Evolutionary conservation across 2,888 invertebrate genomes (phyloP).

Genomic region (Tipula vernalis): DNA sequence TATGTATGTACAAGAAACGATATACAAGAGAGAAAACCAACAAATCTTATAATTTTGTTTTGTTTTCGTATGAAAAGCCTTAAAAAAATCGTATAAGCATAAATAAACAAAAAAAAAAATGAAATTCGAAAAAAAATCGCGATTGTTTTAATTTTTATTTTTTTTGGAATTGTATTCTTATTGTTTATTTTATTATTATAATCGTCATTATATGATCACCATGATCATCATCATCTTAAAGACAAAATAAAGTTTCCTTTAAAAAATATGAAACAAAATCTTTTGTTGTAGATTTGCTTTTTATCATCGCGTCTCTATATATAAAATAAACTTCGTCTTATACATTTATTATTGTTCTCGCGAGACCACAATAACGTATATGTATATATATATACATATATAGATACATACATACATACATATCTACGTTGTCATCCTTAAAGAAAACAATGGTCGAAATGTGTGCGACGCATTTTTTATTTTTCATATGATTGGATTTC

Average conservation of each 20-base stretch:
- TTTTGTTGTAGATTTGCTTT: not conserved
- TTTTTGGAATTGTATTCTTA: not conserved
- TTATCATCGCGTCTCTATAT: not conserved
- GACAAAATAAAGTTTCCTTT: not conserved
- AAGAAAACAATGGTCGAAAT: not conserved
- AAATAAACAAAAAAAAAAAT: not conserved
- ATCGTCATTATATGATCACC: constrained; percentile 9
- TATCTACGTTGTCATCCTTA: not conserved
- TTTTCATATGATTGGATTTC: not conserved
- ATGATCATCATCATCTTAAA: constrained; percentile 10
- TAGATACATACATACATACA: not conserved
- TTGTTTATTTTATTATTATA: not conserved
- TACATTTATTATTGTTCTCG: not conserved
- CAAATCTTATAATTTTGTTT: not conserved
- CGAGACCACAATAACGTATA: not conserved
- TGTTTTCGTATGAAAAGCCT: not conserved
- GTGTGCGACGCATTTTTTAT: not conserved
- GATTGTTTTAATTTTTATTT: not conserved
- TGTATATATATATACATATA: not conserved
- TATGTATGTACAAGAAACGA: not conserved
- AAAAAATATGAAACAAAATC: not conserved
- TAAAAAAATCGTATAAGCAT: not conserved
- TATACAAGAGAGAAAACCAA: not conserved
- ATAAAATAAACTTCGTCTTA: not conserved
- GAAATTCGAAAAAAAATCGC: not conserved